Base-by-base conservation (phyloP, 1,140 invertebrate species). In the Teleogryllus occipitalis region DNA sequence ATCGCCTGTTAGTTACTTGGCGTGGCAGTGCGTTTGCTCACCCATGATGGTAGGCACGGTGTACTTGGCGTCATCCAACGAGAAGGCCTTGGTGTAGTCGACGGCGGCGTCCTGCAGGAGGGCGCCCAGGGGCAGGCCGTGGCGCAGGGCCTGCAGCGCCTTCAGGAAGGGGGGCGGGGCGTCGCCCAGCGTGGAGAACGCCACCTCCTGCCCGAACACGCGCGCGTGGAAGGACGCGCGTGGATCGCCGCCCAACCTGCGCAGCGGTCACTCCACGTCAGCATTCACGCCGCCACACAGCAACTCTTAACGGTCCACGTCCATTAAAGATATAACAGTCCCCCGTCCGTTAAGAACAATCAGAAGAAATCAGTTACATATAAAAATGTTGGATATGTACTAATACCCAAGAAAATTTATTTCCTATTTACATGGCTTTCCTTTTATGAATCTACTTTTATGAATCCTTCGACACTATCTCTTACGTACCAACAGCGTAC, bases 151-250 rank as follows among this genome's bases (percentile, higher is more conserved):
- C 10, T 65, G 10, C 54, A 65, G 10, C 10, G 18, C 54, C 54
- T 65, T 1, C 27, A 39, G 27, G 27, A 39, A 39, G 18, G 18
- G 10, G 2, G 10, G 54, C 54, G 54, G 54, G 10, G 54, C 54
- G 54, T 65, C 82, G 49, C 83, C 81, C 78, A 86, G 85, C 39
- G 82, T 82, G 18, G 83, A 82, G 81, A 83, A 85, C 18, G 83
- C 76, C 7, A 86, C 75, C 80, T 87, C 86, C 80, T 86, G 84
- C 7, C 86, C 86, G 80, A 87, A 88, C 78, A 85, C 85, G 81
- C 82, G 82, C 75, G 85, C 78, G 81, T 84, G 86, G 15, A 85
- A 47, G 8, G 84, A 84, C 10, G 83, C 85, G 47, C 82, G 75
- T 12, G 85, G 84, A 46, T 83, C 80, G 18, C 81, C 80, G 12